These are phyloP conservation scores for Rutilus rutilus DNA, from an alignment of 2,113 vertebrate species.

Conservation along the genomic window DNA sequence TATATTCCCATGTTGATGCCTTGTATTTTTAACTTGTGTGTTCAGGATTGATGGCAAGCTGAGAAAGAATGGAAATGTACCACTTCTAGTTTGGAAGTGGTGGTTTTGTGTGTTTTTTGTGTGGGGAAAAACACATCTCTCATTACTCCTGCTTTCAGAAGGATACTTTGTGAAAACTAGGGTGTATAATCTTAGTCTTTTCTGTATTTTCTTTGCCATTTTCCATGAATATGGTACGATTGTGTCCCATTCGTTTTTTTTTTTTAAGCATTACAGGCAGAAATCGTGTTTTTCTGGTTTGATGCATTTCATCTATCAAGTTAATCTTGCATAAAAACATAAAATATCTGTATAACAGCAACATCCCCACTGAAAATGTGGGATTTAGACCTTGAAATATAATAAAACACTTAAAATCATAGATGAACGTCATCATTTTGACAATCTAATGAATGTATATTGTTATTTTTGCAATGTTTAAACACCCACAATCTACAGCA, in stretches of 20 bases:
- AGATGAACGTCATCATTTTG: neutral
- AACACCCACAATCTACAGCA: neutral
- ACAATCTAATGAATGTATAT: neutral
- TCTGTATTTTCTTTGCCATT: neutral
- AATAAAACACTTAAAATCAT: too few relatives aligned
- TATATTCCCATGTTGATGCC: neutral
- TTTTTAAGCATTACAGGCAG: neutral
- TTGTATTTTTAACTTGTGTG: conserved; percentile 1
- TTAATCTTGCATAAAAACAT: neutral
- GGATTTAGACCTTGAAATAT: too few relatives aligned
- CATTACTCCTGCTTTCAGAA: neutral
- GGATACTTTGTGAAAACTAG: neutral
- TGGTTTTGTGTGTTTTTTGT: conserved; percentile 52
- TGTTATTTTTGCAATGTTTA: neutral
- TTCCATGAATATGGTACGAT: neutral
- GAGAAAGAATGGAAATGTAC: conserved; percentile 7
- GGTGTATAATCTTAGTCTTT: neutral
- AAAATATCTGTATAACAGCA: neutral
- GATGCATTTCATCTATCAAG: neutral
- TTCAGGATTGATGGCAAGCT: neutral
- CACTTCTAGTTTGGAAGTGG: conserved; percentile 65
- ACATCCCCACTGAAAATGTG: too few relatives aligned
- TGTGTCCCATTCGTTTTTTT: neutral
- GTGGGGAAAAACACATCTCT: conserved; percentile 32
- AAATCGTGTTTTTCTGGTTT: neutral